Base-by-base conservation (phyloP, 2,888 invertebrate species). In the Lamellibrachia satsuma region DNA sequence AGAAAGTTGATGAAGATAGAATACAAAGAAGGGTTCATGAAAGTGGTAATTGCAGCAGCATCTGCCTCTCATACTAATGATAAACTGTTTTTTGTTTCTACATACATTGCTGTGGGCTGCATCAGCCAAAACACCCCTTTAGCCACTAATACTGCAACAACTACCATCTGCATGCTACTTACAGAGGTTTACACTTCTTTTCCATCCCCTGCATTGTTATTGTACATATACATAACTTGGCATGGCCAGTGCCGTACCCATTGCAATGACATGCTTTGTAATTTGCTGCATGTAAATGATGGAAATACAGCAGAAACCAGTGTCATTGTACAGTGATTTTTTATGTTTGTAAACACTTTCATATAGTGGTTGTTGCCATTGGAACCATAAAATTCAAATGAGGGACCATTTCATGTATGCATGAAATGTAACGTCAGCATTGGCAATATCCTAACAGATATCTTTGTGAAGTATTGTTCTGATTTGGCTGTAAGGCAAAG, bases 261-360 rank as follows among this genome's bases (percentile, higher is more conserved):
- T 60, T 60, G 15, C 75, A 75, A 22, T 75, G 75, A 22, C 55
- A 75, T 75, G 75, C 75, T 75, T 75, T 75, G 75, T 75, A 75
- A 75, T 75, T 75, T 75, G 75, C 75, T 75, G 75, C 75, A 75
- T 75, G 75, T 75, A 75, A 75, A 75, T 75, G 75, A 22, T 75
- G 75, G 75, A 22, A 22, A 75, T 75, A 39, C 22, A 75, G 75
- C 75, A 22, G 75, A n/a, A 11, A 75, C 75, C 75, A 75, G 75
- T 22, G 75, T n/a, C 75, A 4, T 75, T 75, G n/a, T 75, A n/a
- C 15, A 4, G 75, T 22, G n/a, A 22, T 22, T 75, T 8, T 75
- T 11, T 75, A 75, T 2, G 15, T 75, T 22, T 75, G 75, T 22
- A 3, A 22, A 15, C 15, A 55, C 9, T 55, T 9, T 75, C 22